phyloP scores from a whole-genome alignment of 2,888 invertebrate species.

The Metallyticus violacea region DNA sequence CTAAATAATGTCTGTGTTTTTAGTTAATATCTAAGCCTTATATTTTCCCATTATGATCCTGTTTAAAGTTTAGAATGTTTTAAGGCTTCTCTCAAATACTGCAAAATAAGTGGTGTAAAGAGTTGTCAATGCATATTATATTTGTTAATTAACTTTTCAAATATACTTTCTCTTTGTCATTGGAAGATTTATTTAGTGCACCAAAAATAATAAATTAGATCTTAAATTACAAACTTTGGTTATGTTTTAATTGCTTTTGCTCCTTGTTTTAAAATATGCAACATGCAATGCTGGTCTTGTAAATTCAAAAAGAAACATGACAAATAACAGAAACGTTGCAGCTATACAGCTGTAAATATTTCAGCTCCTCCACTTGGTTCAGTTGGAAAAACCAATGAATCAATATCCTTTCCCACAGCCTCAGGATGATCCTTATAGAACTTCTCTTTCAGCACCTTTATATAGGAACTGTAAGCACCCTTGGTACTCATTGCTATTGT shows the following conservation, averaged over 20 bases:
- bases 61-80: too few species aligned
- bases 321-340: neutral
- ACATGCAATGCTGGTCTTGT: neutral
- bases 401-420: conserved; percentile 51
- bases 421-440: conserved; percentile 63
- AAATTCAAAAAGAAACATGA: neutral
- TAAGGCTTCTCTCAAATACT: too few species aligned
- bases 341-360: conserved; percentile 46
- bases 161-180: too few species aligned
- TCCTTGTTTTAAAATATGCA: too few species aligned
- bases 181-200: neutral
- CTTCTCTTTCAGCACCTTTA: conserved; percentile 63
- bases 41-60: too few species aligned
- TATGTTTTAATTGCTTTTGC: neutral
- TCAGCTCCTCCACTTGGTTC: conserved; percentile 65
- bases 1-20: too few species aligned
- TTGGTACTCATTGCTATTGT: conserved; percentile 78
- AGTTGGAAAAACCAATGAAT: conserved; percentile 69
- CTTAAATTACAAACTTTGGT: neutral
- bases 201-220: neutral
- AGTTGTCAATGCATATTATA: too few species aligned
- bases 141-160: too few species aligned
- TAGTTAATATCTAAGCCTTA: too few species aligned
- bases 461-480: conserved; percentile 63
- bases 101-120: too few species aligned